Conservation (phyloP, 2,113 vertebrate species). For the Dipodomys merriami region DNA sequence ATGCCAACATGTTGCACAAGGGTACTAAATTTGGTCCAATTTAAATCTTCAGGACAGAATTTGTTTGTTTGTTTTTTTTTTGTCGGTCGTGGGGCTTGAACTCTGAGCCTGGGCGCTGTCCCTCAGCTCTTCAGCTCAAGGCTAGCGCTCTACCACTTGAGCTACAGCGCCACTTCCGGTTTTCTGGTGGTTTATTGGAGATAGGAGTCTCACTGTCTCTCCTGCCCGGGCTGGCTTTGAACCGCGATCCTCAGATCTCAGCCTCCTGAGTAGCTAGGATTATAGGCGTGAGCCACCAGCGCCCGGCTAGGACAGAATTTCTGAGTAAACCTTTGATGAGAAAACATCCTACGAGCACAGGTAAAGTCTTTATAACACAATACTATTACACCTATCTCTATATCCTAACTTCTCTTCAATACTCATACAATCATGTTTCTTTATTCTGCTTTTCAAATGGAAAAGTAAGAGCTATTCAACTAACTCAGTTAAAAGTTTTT, state of each 20-base stretch:
- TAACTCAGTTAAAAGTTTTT: conserved; percentile 13
- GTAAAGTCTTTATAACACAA: background rate
- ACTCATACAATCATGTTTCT: background rate
- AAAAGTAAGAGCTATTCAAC: conserved; percentile 51
- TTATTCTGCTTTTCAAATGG: conserved; percentile 48
- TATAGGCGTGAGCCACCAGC: no score
- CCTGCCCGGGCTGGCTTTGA: no score
- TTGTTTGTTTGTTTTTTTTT: no score
- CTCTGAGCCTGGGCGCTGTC: no score
- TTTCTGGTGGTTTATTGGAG: no score
- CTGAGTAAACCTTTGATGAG: conserved; percentile 43
- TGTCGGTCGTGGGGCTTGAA: no score
- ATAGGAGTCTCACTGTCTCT: no score
- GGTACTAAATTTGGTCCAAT: background rate
- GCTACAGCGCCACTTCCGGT: no score
- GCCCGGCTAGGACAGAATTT: background rate
- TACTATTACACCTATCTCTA: background rate
- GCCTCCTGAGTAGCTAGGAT: no score
- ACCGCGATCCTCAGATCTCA: no score
- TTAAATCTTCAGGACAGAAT: background rate
- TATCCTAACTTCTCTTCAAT: background rate
- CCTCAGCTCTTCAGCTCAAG: no score
- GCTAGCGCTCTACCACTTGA: no score
- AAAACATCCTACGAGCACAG: conserved; percentile 12
- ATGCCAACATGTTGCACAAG: conserved; percentile 23